These are phyloP conservation scores for Zosterops japonicus DNA, from an alignment of 2,113 vertebrate genomes.

Conservation along the genomic window DNA sequence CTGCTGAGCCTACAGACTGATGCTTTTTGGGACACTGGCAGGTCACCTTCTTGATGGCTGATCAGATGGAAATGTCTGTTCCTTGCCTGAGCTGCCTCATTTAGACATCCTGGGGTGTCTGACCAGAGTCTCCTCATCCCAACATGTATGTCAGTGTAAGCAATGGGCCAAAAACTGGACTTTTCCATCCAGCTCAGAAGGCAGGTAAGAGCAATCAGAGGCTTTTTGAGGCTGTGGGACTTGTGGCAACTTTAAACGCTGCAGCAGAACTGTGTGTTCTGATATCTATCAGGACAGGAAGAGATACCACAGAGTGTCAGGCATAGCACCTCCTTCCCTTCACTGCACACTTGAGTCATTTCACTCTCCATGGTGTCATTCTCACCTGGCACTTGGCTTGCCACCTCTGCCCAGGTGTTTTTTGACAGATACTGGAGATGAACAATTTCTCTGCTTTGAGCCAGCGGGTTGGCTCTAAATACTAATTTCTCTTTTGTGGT, in stretches of 20 bases:
- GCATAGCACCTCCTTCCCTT: neutral
- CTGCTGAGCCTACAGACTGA: neutral
- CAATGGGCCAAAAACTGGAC: neutral
- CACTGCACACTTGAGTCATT: neutral
- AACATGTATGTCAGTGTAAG: neutral
- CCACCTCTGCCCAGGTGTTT: neutral
- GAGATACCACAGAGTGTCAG: neutral
- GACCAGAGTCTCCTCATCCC: neutral
- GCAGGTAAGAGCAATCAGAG: neutral
- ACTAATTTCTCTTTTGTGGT: neutral
- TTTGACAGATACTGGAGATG: neutral
- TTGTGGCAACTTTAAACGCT: fast-evolving
- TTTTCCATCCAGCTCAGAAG: neutral
- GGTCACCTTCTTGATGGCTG: neutral
- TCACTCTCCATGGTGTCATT: neutral
- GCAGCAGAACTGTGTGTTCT: neutral
- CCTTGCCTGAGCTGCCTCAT: fast-evolving
- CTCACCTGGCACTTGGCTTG: neutral
- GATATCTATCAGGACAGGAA: fast-evolving
- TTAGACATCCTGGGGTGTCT: neutral
- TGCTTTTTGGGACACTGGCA: neutral
- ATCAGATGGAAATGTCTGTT: neutral
- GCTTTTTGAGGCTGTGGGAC: neutral
- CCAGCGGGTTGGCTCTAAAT: neutral
- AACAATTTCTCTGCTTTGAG: neutral